Evolutionary conservation across 1,140 invertebrate species (phyloP).

Genomic region (Lepidurus couesii): DNA sequence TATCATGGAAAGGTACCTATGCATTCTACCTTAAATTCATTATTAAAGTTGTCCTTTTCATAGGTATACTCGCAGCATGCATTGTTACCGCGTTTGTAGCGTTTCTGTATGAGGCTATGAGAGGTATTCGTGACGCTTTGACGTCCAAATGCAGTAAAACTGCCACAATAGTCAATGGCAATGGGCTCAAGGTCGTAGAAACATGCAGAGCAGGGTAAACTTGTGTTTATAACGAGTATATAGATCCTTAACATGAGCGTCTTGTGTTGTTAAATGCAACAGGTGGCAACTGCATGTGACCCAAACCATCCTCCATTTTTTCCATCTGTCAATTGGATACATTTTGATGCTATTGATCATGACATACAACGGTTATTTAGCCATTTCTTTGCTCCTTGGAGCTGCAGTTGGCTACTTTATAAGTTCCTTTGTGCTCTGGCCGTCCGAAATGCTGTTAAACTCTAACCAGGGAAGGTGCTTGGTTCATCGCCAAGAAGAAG

Average conservation of each 20-base stretch:
- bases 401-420: conserved; percentile 20
- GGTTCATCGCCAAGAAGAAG: not conserved
- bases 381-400: conserved; percentile 23
- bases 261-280: not conserved
- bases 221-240: not conserved
- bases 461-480: not conserved
- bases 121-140: conserved; percentile 8
- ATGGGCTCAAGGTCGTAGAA: not conserved
- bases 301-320: conserved; percentile 26
- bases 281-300: conserved; percentile 26
- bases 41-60: not conserved
- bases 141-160: not conserved
- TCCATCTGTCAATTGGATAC: conserved; percentile 31
- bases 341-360: conserved; percentile 31
- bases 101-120: conserved; percentile 26
- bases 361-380: conserved; percentile 32
- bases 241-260: not conserved
- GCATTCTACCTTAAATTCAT: not conserved
- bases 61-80: conserved; percentile 1
- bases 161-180: not conserved
- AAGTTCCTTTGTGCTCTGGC: not conserved
- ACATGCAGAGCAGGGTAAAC: not conserved
- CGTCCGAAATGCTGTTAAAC: not conserved
- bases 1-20: conserved; percentile 24
- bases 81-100: not conserved